Evolutionary conservation across 2,888 invertebrate species (phyloP).

Genomic region (Pammene fasciana): DNA sequence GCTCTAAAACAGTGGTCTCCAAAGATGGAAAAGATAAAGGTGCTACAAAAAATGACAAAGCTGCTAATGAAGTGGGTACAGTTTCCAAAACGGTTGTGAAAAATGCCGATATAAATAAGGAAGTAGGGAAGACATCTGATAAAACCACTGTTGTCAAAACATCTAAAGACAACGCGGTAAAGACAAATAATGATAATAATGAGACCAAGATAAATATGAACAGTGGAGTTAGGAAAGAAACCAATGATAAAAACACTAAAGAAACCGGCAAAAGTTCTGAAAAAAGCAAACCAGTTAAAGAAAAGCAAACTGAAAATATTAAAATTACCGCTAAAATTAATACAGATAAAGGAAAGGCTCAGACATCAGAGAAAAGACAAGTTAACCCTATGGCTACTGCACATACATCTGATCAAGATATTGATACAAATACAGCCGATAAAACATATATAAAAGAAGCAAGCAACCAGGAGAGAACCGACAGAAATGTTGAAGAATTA

Average conservation of each 20-base stretch:
- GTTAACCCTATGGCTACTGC: neutral
- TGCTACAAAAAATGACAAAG: neutral
- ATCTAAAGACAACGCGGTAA: neutral
- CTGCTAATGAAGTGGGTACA: neutral
- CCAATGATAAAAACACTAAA: slow-evolving; percentile 7
- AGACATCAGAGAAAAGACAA: neutral
- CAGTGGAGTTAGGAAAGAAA: neutral
- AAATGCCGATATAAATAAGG: neutral
- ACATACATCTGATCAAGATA: neutral
- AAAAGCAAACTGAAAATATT: neutral
- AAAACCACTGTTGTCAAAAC: neutral
- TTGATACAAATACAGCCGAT: neutral
- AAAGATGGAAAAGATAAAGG: slow-evolving; percentile 31
- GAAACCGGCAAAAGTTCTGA: neutral
- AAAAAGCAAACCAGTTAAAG: slow-evolving; percentile 1
- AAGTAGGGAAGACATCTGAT: neutral
- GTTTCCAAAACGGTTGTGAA: neutral
- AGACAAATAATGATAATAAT: neutral
- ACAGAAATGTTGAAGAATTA: slow-evolving; percentile 1
- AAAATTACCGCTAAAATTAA: neutral
- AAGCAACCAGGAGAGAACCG: neutral
- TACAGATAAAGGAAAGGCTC: neutral
- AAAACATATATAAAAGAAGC: neutral
- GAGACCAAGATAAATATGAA: neutral
- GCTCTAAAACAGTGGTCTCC: slow-evolving; percentile 12